Conservation (phyloP, 2,797 vertebrate genomes). For the Darevskia nairensis region DNA sequence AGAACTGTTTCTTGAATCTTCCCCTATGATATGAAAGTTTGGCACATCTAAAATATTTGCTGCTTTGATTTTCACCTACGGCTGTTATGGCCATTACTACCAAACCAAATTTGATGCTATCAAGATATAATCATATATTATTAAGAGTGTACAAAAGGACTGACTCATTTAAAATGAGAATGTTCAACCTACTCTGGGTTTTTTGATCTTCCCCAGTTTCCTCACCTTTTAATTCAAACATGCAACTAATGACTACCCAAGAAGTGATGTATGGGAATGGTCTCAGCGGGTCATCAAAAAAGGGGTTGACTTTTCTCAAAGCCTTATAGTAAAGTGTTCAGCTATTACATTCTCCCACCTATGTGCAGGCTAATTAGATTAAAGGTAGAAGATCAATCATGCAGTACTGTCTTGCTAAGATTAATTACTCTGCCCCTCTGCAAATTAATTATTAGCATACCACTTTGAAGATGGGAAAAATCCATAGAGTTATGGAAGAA, state of each 20-base stretch:
- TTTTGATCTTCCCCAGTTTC: slow-evolving; percentile 34
- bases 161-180: background rate
- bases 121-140: slow-evolving; percentile 7
- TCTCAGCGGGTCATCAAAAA: slow-evolving; percentile 45
- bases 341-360: slow-evolving; percentile 63
- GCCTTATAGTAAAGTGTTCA: slow-evolving; percentile 50
- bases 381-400: slow-evolving; percentile 78
- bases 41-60: slow-evolving; percentile 28
- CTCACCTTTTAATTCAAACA: slow-evolving; percentile 52
- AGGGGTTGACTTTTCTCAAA: slow-evolving; percentile 56
- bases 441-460: slow-evolving; percentile 76
- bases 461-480: slow-evolving; percentile 61
- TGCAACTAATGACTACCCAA: slow-evolving; percentile 33
- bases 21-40: slow-evolving; percentile 23
- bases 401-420: slow-evolving; percentile 70
- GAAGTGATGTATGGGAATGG: slow-evolving; percentile 17
- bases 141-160: slow-evolving; percentile 21
- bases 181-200: slow-evolving; percentile 12
- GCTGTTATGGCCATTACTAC: background rate
- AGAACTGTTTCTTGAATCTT: background rate
- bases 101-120: background rate
- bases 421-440: slow-evolving; percentile 77
- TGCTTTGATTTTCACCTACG: slow-evolving; percentile 17
- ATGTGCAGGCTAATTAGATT: slow-evolving; percentile 74
- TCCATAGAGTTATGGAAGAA: slow-evolving; percentile 54